A percentile compares a stretch with the other conserved stretches of the same genome.
phyloP scores from a whole-genome alignment of 1,140 invertebrate genomes.

The Sarcophaga peregrina region DNA sequence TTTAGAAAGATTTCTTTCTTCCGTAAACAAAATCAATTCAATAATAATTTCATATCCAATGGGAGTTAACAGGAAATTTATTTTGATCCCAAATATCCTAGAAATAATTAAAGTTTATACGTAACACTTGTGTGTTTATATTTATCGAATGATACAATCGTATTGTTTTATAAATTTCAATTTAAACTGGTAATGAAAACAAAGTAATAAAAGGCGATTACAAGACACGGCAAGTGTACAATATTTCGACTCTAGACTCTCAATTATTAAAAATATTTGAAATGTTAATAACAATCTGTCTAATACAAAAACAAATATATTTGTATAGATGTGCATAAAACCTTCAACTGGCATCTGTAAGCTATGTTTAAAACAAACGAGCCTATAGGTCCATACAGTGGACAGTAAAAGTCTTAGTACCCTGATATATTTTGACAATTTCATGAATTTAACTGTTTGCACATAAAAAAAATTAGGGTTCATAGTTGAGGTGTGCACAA shows the following conservation, averaged over 20 bases:
- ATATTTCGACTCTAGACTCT: background rate
- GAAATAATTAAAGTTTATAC: background rate
- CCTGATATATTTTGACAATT: no score
- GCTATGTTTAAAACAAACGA: no score
- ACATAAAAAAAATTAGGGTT: no score
- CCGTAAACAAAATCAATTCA: background rate
- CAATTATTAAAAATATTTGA: constrained; percentile 19
- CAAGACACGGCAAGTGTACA: background rate
- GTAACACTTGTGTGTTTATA: background rate
- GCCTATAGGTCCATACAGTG: no score
- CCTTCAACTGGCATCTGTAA: no score
- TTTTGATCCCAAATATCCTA: background rate
- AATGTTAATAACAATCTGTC: constrained; percentile 36
- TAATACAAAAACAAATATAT: constrained; percentile 15
- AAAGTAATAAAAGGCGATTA: background rate
- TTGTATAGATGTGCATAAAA: no score
- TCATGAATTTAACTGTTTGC: no score
- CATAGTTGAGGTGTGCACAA: no score
- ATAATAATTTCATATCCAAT: constrained; percentile 4
- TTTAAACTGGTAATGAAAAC: background rate
- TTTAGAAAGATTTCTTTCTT: background rate
- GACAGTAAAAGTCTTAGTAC: no score
- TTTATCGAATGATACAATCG: background rate
- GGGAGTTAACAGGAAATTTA: background rate
- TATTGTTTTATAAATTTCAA: no score